phyloP scores from a whole-genome alignment of 2,113 vertebrate species.

The Calyptommatus sinebrachiatus region DNA sequence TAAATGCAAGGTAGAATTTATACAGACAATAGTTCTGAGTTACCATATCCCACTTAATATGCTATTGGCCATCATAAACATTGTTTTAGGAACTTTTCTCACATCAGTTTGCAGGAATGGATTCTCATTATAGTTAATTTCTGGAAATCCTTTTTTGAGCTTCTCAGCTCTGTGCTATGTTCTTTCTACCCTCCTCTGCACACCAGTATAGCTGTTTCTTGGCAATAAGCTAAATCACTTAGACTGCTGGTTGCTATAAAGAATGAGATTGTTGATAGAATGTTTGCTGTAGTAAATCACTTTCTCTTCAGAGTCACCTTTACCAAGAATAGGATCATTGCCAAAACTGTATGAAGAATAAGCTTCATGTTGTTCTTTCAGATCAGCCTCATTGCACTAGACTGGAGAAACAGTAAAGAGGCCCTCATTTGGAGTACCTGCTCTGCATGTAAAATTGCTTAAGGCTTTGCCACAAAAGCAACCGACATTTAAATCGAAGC shows the following conservation, averaged over 20 bases:
- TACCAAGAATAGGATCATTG: not conserved
- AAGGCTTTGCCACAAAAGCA: constrained; percentile 31
- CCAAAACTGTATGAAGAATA: constrained; percentile 3
- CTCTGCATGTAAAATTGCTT: constrained; percentile 51
- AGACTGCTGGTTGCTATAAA: not conserved
- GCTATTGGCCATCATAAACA: no score
- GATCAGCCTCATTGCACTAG: constrained; percentile 13
- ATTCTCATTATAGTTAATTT: not conserved
- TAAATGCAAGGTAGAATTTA: no score
- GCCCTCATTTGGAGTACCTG: constrained; percentile 20
- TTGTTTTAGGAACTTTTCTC: not conserved
- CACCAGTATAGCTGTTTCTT: not conserved
- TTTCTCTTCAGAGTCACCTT: not conserved
- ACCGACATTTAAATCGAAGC: constrained; percentile 39
- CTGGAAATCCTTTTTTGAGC: not conserved
- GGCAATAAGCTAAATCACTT: not conserved
- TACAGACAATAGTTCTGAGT: no score
- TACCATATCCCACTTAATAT: no score
- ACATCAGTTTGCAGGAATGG: not conserved
- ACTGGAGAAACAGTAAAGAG: constrained; percentile 20
- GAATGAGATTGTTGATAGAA: not conserved
- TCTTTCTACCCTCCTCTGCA: not conserved
- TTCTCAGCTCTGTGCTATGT: not conserved
- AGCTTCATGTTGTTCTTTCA: constrained; percentile 17
- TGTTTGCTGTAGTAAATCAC: not conserved